Percentiles rank a stretch among this genome's conserved stretches.
These are phyloP conservation scores for Oxyscelio sp. DNA, from an alignment of 2,888 invertebrate species.

Conservation along the genomic window DNA sequence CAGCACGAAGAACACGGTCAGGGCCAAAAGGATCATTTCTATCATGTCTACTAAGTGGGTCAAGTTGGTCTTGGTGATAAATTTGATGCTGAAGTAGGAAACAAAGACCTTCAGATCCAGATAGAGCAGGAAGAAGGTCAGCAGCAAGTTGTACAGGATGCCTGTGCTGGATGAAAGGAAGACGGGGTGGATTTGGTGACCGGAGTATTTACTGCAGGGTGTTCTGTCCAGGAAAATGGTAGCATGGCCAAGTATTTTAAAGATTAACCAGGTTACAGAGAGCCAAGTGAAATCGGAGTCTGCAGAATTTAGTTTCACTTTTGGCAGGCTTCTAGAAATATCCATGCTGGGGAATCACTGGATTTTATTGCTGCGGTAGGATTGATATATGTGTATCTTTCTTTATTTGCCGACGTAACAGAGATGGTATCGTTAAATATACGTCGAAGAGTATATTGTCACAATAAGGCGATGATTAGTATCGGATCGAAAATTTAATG, in stretches of 20 bases:
- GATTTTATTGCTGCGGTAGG: too few relatives aligned
- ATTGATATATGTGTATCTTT: too few relatives aligned
- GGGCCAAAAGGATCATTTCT: constrained; percentile 4
- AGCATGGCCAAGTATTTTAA: constrained; percentile 10
- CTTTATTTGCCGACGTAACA: too few relatives aligned
- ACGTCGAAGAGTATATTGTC: too few relatives aligned
- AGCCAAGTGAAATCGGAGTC: too few relatives aligned
- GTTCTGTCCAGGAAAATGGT: neutral
- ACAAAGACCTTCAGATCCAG: constrained; percentile 13
- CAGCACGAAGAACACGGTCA: neutral
- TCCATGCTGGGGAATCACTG: too few relatives aligned
- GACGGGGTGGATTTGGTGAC: neutral
- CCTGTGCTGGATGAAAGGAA: neutral
- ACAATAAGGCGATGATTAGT: too few relatives aligned
- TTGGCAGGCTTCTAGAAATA: too few relatives aligned
- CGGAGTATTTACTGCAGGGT: neutral
- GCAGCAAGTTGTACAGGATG: constrained; percentile 22
- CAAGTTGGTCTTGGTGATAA: neutral
- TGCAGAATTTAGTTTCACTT: too few relatives aligned
- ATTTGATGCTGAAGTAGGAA: neutral
- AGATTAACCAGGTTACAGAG: constrained; percentile 2
- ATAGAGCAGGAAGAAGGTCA: neutral
- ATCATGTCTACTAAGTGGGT: constrained; percentile 21
- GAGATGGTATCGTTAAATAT: too few relatives aligned
- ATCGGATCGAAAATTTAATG: too few relatives aligned